Evolutionary conservation across 2,888 invertebrate species (phyloP).

Genomic region (Baronia brevicornis): DNA sequence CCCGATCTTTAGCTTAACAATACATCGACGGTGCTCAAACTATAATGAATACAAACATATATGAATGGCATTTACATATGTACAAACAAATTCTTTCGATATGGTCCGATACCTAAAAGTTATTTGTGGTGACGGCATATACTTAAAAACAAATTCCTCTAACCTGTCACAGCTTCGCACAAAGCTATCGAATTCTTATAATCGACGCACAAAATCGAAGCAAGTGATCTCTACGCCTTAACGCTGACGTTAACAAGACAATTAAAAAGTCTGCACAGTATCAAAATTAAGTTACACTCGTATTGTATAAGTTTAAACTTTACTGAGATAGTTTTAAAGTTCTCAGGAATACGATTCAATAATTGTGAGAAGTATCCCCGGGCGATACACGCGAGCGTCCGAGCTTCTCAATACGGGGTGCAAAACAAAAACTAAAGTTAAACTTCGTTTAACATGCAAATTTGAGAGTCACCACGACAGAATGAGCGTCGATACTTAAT

Average conservation of each 20-base stretch:
- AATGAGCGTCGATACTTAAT: constrained; percentile 74
- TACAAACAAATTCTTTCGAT: too few relatives aligned
- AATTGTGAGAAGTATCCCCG: constrained; percentile 31
- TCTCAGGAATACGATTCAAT: constrained; percentile 16
- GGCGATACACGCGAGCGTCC: constrained; percentile 56
- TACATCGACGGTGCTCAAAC: too few relatives aligned
- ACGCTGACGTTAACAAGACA: constrained; percentile 70
- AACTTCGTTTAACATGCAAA: constrained; percentile 76
- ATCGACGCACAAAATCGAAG: constrained; percentile 63
- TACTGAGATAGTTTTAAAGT: constrained; percentile 23
- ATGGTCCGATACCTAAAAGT: constrained; percentile 3
- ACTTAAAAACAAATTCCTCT: constrained; percentile 18
- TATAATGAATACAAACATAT: too few relatives aligned
- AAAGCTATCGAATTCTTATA: constrained; percentile 29
- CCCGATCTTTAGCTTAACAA: too few relatives aligned
- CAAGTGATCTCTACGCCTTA: constrained; percentile 73
- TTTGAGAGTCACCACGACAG: constrained; percentile 71
- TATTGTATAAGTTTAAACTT: constrained; percentile 24
- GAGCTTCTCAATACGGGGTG: constrained; percentile 64
- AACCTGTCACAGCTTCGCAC: constrained; percentile 14
- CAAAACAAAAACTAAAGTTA: constrained; percentile 66
- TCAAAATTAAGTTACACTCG: constrained; percentile 17
- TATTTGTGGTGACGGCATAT: constrained; percentile 9
- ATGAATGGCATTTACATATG: too few relatives aligned
- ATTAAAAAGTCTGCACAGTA: constrained; percentile 63